These are phyloP conservation scores for Lasioglossum villosulum DNA, from an alignment of 2,888 invertebrate species.

Conservation along the genomic window DNA sequence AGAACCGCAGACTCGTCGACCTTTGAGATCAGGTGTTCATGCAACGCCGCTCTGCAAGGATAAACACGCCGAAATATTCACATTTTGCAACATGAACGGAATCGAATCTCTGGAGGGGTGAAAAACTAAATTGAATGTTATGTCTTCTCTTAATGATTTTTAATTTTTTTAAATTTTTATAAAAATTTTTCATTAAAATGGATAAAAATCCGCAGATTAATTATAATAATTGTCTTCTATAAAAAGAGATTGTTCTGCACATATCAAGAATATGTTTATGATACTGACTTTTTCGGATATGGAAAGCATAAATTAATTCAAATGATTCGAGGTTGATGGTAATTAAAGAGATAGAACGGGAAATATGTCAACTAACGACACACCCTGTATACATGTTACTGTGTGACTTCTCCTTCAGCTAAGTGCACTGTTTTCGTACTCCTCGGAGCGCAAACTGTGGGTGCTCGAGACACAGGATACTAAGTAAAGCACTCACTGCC, in stretches of 20 bases:
- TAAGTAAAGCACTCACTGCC: conserved; percentile 68
- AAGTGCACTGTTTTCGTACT: conserved; percentile 69
- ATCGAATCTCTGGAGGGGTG: not conserved
- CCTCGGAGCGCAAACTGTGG: conserved; percentile 73
- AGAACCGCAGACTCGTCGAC: conserved; percentile 71
- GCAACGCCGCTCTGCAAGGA: conserved; percentile 28
- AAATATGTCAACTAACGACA: not conserved
- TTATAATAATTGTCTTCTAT: not conserved
- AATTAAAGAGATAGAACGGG: not conserved
- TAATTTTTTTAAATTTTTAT: too few species aligned
- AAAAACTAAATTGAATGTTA: too few species aligned
- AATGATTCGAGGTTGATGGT: not conserved
- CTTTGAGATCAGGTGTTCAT: conserved; percentile 54
- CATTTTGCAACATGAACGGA: conserved; percentile 13
- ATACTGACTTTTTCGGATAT: not conserved
- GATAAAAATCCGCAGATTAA: too few species aligned
- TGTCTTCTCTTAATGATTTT: too few species aligned
- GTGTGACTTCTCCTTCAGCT: conserved; percentile 40
- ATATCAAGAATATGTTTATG: not conserved
- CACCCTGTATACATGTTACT: conserved; percentile 29
- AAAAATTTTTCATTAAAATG: too few species aligned
- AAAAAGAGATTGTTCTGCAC: not conserved
- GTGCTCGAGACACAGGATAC: conserved; percentile 71
- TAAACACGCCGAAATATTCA: conserved; percentile 38
- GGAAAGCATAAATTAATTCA: not conserved